Percentiles rank a stretch among this genome's conserved stretches.
Conservation (phyloP, 2,888 invertebrate species). For the Metallyticus violacea region DNA sequence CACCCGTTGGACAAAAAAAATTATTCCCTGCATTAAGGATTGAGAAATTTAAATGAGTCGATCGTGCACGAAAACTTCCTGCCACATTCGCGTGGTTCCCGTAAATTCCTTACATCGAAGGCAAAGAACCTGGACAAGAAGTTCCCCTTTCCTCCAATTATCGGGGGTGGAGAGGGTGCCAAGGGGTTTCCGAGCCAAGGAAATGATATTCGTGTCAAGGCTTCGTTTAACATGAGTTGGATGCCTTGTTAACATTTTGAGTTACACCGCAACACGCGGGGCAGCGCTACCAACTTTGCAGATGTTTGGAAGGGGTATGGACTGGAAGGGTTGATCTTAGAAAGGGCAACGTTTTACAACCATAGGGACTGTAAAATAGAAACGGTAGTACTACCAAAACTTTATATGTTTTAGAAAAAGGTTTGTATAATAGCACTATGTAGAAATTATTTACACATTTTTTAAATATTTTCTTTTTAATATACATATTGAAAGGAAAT, state of each 20-base stretch:
- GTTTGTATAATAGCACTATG: too few species aligned
- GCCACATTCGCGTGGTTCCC: not conserved
- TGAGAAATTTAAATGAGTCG: not conserved
- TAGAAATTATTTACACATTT: too few species aligned
- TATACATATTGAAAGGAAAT: too few species aligned
- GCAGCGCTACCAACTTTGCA: not conserved
- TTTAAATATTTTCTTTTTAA: too few species aligned
- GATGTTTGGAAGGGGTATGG: not conserved
- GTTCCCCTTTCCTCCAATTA: not conserved
- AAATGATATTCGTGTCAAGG: not conserved
- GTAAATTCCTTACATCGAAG: not conserved
- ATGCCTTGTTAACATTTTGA: constrained; percentile 24
- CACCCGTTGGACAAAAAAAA: too few species aligned
- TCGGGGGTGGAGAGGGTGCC: not conserved
- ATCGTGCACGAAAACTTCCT: not conserved
- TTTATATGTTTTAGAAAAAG: too few species aligned
- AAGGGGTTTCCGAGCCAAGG: not conserved
- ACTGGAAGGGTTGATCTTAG: not conserved
- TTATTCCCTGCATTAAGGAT: not conserved
- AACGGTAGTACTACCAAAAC: too few species aligned
- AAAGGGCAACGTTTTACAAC: too few species aligned
- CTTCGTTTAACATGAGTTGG: constrained; percentile 16
- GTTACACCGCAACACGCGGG: constrained; percentile 2
- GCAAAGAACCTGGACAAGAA: not conserved
- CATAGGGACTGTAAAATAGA: too few species aligned